A percentile compares a stretch with the other conserved stretches of the same genome.
These are phyloP conservation scores for Dichetophora obliterata DNA, from an alignment of 2,888 invertebrate genomes.

Conservation along the genomic window DNA sequence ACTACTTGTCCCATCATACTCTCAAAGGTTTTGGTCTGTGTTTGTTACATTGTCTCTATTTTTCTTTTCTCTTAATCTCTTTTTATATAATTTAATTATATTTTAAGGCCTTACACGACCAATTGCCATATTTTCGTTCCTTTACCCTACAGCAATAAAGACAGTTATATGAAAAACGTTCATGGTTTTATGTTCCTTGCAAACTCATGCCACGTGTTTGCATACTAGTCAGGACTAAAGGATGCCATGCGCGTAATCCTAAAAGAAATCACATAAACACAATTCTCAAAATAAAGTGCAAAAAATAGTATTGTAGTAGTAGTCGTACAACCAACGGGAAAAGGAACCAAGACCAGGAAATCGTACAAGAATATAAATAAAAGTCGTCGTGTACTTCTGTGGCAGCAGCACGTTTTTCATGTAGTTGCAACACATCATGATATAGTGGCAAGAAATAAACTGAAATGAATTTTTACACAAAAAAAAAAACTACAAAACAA, in stretches of 20 bases:
- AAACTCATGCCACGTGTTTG: conserved; percentile 9
- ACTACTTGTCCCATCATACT: too few relatives aligned
- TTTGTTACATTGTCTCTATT: too few relatives aligned
- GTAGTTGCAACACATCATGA: conserved; percentile 27
- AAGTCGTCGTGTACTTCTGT: conserved; percentile 20
- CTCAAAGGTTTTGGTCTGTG: too few relatives aligned
- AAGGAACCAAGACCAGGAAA: neutral
- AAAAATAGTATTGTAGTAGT: too few relatives aligned
- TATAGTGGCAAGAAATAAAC: neutral
- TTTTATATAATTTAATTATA: too few relatives aligned
- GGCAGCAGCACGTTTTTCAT: conserved; percentile 30
- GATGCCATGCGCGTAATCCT: conserved; percentile 8
- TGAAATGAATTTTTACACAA: neutral
- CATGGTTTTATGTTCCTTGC: conserved; percentile 2
- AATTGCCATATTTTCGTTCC: neutral
- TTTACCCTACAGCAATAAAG: neutral
- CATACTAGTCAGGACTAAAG: neutral
- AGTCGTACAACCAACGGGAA: neutral
- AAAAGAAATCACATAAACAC: conserved; percentile 11
- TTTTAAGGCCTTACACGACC: too few relatives aligned
- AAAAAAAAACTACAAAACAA: neutral
- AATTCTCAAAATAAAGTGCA: neutral
- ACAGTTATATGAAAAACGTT: neutral
- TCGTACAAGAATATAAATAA: conserved; percentile 22
- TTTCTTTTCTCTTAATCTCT: too few relatives aligned